A percentile compares a stretch with the other conserved stretches of the same genome.
phyloP scores from a whole-genome alignment of 2,888 invertebrate genomes.

The Hyposoter didymator region DNA sequence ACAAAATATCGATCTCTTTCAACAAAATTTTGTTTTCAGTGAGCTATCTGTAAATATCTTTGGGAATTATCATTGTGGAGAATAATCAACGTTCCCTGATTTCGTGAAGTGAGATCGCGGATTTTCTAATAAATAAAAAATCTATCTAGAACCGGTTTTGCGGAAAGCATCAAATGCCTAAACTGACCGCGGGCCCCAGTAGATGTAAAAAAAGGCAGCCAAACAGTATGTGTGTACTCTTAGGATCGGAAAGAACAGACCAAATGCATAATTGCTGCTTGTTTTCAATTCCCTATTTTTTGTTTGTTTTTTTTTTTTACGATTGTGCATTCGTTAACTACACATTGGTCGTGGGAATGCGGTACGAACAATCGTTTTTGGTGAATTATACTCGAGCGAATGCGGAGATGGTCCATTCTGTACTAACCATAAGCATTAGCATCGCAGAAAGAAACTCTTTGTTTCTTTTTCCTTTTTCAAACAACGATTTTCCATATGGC shows the following conservation, averaged over 20 bases:
- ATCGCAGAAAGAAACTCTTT: slow-evolving; percentile 58
- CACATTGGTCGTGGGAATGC: slow-evolving; percentile 53
- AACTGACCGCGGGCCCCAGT: not conserved
- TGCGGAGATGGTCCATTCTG: slow-evolving; percentile 59
- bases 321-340: slow-evolving; percentile 53
- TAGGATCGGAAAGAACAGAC: not conserved
- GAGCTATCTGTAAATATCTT: not conserved
- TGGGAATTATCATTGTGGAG: not conserved
- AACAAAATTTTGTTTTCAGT: too few species aligned
- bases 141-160: not conserved
- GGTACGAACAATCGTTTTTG: slow-evolving; percentile 48
- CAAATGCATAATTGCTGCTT: slow-evolving; percentile 7
- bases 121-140: not conserved
- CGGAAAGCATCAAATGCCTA: not conserved
- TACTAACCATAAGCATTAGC: slow-evolving; percentile 63
- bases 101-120: too few species aligned
- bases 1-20: too few species aligned
- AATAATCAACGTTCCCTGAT: not conserved
- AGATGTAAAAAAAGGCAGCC: not conserved
- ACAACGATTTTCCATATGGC: slow-evolving; percentile 56
- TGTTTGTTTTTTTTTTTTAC: slow-evolving; percentile 12
- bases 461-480: slow-evolving; percentile 33
- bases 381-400: slow-evolving; percentile 46
- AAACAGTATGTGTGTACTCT: not conserved
- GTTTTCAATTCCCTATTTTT: not conserved